phyloP scores from a whole-genome alignment of 1,140 invertebrate species.

The Lasioglossum albipes region DNA sequence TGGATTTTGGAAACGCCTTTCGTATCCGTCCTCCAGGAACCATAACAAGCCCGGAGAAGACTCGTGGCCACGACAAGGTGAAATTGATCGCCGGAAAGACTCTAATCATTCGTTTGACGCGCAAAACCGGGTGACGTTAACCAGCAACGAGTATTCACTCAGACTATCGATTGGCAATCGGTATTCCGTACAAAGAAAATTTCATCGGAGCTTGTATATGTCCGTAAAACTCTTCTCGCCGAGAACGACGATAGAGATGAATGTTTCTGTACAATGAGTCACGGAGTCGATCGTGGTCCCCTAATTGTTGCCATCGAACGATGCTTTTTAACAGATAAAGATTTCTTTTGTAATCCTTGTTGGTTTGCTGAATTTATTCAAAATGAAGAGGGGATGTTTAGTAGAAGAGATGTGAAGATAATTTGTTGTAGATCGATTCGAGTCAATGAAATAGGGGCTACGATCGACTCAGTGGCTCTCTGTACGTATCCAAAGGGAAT shows the following conservation, averaged over 20 bases:
- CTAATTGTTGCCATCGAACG: neutral
- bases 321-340: neutral
- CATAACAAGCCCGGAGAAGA: neutral
- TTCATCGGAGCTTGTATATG: neutral
- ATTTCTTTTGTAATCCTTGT: neutral
- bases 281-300: neutral
- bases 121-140: conserved; percentile 32
- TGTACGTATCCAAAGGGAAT: conserved; percentile 34
- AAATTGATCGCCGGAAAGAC: neutral
- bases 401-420: too few relatives aligned
- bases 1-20: neutral
- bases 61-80: neutral
- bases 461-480: neutral
- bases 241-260: conserved; percentile 29
- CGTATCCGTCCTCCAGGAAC: neutral
- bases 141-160: neutral
- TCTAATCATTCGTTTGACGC: conserved; percentile 6
- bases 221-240: neutral
- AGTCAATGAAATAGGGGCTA: neutral
- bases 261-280: conserved; percentile 21
- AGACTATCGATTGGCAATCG: too few relatives aligned
- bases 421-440: neutral
- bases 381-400: too few relatives aligned
- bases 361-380: too few relatives aligned
- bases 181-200: neutral